Evolutionary conservation across 2,888 invertebrate species (phyloP), one percentile per base, ranked within the genome.

Genomic region (Eupithecia abbreviata): DNA sequence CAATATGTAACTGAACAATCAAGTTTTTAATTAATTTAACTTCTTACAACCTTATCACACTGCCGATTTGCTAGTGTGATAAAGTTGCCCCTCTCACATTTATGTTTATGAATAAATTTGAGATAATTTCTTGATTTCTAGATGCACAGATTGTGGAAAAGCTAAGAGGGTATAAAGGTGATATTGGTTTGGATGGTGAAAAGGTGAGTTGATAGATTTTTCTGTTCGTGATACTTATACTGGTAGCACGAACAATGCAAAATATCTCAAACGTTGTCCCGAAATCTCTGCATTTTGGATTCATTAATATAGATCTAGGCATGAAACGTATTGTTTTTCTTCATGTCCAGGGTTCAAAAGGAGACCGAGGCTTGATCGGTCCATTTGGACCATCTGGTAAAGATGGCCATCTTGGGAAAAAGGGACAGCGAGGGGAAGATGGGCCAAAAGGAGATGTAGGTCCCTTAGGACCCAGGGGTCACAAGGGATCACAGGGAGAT

Each of bases 381-480:
- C 72, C 71, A 10, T 78, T 82, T 1, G 93, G 93, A 0, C 78
- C 75, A 42, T 72, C 77, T 0, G 82, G 82, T 15, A 80, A 73
- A 55, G 80, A 82, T 73, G 82, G 82, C 4, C 55, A 15, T 43
- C 83, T 89, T 77, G 93, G 93, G 42, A 92, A 94, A 10, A 90
- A 94, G 65, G 98, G 98, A 73, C 86, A 90, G 0, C 96, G 95
- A 88, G 97, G 97, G 67, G 93, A 94, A n/a, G 96, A 95, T 85
- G 96, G 96, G 3, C 88, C 90, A 3, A 95, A 95, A 85, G 97
- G 97, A 79, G 95, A 96, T 4, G 90, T 77, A 0, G 92, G 92
- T 0, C 80, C 82, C 4, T 72, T 75, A 5, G 92, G 92, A 7
- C 84, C 81, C 0, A 78, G 68, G 65, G 92, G 92, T 0, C 72